These are phyloP conservation scores for Drosophila colorata DNA, from an alignment of 2,888 invertebrate genomes.

Conservation along the genomic window DNA sequence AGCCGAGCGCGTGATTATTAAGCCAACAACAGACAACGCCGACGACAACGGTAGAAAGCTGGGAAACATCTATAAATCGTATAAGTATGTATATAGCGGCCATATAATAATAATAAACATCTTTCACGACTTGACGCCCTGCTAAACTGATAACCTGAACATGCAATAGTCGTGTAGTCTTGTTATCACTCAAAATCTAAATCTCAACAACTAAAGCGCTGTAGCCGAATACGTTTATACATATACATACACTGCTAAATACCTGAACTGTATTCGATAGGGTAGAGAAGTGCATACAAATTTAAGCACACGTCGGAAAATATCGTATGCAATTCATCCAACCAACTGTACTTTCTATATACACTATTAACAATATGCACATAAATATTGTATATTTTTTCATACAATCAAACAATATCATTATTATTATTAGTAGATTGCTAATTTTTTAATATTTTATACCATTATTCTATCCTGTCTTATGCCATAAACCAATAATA, in stretches of 20 bases:
- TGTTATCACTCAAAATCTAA: constrained; percentile 51
- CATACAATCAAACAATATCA: too few species aligned
- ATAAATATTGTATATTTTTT: too few species aligned
- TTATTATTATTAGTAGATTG: too few species aligned
- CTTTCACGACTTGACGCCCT: constrained; percentile 51
- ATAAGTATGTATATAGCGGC: constrained; percentile 21
- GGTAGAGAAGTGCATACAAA: neutral
- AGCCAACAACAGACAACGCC: constrained; percentile 21
- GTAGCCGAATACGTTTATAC: neutral
- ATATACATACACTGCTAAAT: neutral
- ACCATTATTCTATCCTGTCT: too few species aligned
- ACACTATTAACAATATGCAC: too few species aligned
- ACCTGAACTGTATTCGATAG: neutral
- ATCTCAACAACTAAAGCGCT: neutral
- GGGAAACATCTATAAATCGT: constrained; percentile 31
- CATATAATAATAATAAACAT: constrained; percentile 51
- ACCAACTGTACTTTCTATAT: too few species aligned
- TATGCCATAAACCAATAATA: too few species aligned
- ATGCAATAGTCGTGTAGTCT: constrained; percentile 29
- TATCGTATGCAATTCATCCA: too few species aligned
- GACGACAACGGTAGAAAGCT: constrained; percentile 19
- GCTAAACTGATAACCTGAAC: constrained; percentile 51
- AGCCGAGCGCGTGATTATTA: constrained; percentile 66
- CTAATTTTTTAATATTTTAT: too few species aligned
- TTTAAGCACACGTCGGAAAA: too few species aligned